These are phyloP conservation scores for Branchipolynoe longqiensis DNA, from an alignment of 2,888 invertebrate genomes.

Conservation along the genomic window DNA sequence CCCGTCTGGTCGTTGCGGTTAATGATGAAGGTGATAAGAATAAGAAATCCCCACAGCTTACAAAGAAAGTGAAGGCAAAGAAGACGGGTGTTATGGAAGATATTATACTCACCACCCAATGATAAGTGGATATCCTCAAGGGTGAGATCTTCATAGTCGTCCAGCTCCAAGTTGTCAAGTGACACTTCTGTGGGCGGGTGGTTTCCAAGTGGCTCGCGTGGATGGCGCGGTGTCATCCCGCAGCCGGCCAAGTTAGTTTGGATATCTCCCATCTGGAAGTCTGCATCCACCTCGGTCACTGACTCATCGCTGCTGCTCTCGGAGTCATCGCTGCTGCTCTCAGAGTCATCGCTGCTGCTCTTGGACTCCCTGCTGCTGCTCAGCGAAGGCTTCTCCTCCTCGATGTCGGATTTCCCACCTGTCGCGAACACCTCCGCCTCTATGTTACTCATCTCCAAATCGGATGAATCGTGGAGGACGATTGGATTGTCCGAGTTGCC, in stretches of 20 bases:
- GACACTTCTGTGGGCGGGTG: neutral
- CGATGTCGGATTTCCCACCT: neutral
- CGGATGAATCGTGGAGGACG: neutral
- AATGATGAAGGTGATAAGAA: neutral
- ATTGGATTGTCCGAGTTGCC: neutral
- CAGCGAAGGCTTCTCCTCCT: neutral
- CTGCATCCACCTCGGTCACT: neutral
- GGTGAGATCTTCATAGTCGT: conserved; percentile 1
- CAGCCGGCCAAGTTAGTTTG: conserved; percentile 4
- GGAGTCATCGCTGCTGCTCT: too few species aligned
- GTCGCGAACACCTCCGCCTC: neutral
- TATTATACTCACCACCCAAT: conserved; percentile 42
- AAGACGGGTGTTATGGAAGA: neutral
- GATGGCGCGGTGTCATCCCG: neutral
- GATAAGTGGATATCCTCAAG: conserved; percentile 33
- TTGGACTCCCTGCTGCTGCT: neutral
- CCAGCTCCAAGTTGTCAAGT: neutral
- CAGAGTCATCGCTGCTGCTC: neutral
- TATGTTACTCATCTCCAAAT: neutral
- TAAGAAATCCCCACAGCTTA: too few species aligned
- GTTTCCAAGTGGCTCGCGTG: neutral
- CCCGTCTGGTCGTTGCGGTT: too few species aligned
- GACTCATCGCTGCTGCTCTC: conserved; percentile 1
- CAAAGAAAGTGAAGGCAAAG: neutral
- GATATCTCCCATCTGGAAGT: neutral